Evolutionary conservation across 1,140 invertebrate genomes (phyloP).

Genomic region (Drosophila lowei): DNA sequence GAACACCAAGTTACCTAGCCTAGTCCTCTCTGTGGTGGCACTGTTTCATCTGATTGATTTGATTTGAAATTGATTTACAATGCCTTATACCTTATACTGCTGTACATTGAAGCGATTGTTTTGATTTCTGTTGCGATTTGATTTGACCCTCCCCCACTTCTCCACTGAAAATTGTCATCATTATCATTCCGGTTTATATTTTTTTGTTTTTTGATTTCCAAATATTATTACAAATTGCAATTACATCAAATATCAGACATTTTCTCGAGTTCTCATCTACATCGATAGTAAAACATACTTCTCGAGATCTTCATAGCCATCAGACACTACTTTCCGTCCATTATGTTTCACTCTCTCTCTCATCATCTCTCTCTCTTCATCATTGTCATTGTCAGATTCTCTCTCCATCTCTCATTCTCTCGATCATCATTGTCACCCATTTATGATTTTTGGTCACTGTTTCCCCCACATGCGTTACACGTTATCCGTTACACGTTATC

Average conservation of each 20-base stretch:
- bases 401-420: constrained; percentile 33
- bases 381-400: constrained; percentile 8
- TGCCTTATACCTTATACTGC: constrained; percentile 16
- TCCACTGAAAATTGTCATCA: constrained; percentile 23
- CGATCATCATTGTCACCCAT: constrained; percentile 50
- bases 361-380: constrained; percentile 35
- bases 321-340: constrained; percentile 10
- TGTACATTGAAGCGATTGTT: constrained; percentile 52
- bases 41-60: constrained; percentile 34
- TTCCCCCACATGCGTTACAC: constrained; percentile 48
- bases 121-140: constrained; percentile 35
- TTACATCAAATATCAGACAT: constrained; percentile 42
- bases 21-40: constrained; percentile 42
- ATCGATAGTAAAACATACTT: neutral
- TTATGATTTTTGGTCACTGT: constrained; percentile 69
- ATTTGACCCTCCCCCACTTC: neutral
- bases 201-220: constrained; percentile 23
- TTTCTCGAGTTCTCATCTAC: constrained; percentile 18
- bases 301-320: neutral
- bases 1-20: constrained; percentile 40
- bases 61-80: constrained; percentile 36
- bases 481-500: constrained; percentile 55
- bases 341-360: constrained; percentile 42
- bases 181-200: constrained; percentile 21
- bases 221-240: constrained; percentile 30